Conservation (phyloP, 2,797 vertebrate species). For the Cryptoprocta ferox region DNA sequence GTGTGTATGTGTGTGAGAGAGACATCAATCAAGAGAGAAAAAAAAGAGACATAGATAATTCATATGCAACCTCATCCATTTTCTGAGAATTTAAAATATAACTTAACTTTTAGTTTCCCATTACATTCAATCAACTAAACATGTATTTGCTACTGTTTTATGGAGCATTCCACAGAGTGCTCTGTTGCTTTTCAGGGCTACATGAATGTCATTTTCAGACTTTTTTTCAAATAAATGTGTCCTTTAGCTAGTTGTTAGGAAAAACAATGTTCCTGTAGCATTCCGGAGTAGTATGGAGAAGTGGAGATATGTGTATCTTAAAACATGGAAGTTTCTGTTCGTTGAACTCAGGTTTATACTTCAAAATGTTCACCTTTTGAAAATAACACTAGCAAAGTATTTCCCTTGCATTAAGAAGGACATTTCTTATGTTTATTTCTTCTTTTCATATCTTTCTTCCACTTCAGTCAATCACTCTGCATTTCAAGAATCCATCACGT, state of each 20-base stretch:
- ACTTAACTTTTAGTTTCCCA: not conserved
- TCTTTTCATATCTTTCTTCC: not conserved
- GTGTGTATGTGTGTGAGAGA: not conserved
- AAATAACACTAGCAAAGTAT: slow-evolving; percentile 59
- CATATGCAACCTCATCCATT: not conserved
- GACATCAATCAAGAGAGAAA: not conserved
- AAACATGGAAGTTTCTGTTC: slow-evolving; percentile 79
- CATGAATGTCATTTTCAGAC: slow-evolving; percentile 75
- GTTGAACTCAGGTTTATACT: slow-evolving; percentile 73
- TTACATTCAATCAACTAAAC: slow-evolving; percentile 34
- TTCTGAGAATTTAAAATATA: not conserved
- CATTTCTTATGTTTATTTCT: not conserved
- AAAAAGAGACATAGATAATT: not conserved
- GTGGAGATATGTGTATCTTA: slow-evolving; percentile 55
- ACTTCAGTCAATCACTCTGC: not conserved
- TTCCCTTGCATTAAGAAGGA: slow-evolving; percentile 67
- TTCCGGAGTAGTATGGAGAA: not conserved
- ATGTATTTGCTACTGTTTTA: slow-evolving; percentile 38
- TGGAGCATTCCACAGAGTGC: slow-evolving; percentile 50
- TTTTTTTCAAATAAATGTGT: slow-evolving; percentile 81
- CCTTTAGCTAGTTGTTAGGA: slow-evolving; percentile 80
- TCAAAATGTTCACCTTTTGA: slow-evolving; percentile 69
- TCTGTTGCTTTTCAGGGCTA: slow-evolving; percentile 37
- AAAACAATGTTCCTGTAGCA: slow-evolving; percentile 77
- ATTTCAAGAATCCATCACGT: not conserved